Evolutionary conservation across 2,113 vertebrate genomes (phyloP), one percentile per base, ranked within the genome.

Genomic region (Myrmecobius fasciatus): DNA sequence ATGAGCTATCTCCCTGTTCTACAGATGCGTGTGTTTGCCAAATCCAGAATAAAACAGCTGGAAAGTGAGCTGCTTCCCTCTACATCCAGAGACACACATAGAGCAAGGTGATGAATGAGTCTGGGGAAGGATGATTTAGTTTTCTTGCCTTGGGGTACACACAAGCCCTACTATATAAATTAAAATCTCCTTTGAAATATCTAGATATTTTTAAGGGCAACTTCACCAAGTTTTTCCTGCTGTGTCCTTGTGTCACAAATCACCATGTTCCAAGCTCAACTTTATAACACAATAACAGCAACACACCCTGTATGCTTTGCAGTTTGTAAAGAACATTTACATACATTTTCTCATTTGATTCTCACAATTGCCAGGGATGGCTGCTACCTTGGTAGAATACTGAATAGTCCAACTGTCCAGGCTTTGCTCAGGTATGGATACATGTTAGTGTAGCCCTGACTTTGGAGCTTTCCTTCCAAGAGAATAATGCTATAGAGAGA

Each of bases 121-220:
- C 95, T 95, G n/a, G 88, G 94, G 96, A 96, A 52, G 67, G 46
- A 96, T 98, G 98, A 98, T 98, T 98, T 98, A 53, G 51, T 92
- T 97, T 91, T 0, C 0, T 36, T 97, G 95, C 96, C 92, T 97
- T 94, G 95, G 97, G 96, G 97, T 96, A 92, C 92, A 93, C 53
- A 96, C 92, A 95, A 51, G 97, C 95, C 54, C 88, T 98, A 96
- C n/a, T 89, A 53, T 92, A 97, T 94, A 97, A 97, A 98, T 97
- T 96, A 97, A 98, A 98, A 75, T 17, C 93, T 91, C 60, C 92
- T 96, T 98, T 96, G 94, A 94, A 92, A 93, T 96, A 53, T 96
- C 97, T 96, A 97, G 92, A 95, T 96, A 60, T n/a, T 97, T 97
- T 97, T 97, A 97, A 98, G 96, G 96, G 96, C 96, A 60, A 97